These are phyloP conservation scores for Tupiocoris notatus DNA, from an alignment of 2,888 invertebrate genomes.

Conservation along the genomic window DNA sequence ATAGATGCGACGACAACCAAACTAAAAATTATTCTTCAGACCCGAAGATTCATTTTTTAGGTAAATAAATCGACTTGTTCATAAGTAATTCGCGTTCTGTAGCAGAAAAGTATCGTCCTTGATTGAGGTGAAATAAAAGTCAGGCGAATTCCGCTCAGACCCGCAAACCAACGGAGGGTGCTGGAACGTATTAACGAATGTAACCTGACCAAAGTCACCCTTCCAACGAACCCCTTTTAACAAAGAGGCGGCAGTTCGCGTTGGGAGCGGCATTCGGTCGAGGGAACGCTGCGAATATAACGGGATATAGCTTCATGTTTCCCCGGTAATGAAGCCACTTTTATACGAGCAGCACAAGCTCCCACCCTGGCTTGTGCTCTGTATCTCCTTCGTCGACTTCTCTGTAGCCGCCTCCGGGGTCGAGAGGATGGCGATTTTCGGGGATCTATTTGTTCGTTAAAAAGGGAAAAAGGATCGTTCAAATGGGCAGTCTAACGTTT, in stretches of 20 bases:
- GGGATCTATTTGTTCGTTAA: neutral
- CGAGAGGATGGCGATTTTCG: neutral
- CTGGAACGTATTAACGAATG: constrained; percentile 38
- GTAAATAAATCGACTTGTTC: no score
- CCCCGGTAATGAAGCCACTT: constrained; percentile 40
- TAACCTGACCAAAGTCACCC: constrained; percentile 40
- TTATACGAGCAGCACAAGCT: neutral
- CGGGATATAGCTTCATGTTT: constrained; percentile 36
- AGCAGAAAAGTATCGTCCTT: neutral
- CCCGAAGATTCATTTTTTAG: no score
- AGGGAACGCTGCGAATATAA: neutral
- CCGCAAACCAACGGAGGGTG: no score
- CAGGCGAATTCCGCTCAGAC: neutral
- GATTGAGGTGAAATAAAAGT: constrained; percentile 27
- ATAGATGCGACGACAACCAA: no score
- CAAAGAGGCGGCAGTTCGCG: neutral
- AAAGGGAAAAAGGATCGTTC: neutral
- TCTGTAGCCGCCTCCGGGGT: neutral
- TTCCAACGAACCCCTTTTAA: neutral
- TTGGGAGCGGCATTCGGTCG: neutral
- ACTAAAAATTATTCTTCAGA: no score
- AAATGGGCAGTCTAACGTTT: neutral
- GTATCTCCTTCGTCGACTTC: neutral
- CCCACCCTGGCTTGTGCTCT: neutral
- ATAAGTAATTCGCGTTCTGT: neutral